Conservation (phyloP, 2,888 invertebrate species). For the Lochmaea crataegi region DNA sequence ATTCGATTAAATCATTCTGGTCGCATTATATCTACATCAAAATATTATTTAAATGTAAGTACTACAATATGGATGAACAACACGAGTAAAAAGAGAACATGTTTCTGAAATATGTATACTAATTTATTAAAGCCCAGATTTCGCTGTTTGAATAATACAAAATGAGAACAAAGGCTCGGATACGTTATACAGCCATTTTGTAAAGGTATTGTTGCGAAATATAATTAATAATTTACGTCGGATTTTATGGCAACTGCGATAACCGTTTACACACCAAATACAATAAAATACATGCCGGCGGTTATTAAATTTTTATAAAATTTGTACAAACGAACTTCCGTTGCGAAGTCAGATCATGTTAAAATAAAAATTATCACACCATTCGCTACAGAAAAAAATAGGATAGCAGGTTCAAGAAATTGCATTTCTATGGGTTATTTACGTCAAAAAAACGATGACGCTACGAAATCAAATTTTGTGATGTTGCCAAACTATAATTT, state of each 20-base stretch:
- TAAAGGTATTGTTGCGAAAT: constrained; percentile 20
- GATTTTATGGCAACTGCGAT: constrained; percentile 20
- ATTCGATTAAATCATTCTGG: no score
- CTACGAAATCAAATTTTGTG: no score
- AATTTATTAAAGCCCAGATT: constrained; percentile 17
- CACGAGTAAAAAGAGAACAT: neutral
- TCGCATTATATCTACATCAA: neutral
- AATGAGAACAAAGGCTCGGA: constrained; percentile 21
- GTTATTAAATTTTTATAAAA: constrained; percentile 28
- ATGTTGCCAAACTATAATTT: no score
- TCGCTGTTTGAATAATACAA: constrained; percentile 19
- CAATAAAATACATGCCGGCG: constrained; percentile 27
- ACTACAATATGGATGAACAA: neutral
- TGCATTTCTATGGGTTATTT: no score
- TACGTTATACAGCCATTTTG: constrained; percentile 10
- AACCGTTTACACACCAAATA: constrained; percentile 30
- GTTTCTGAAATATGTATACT: constrained; percentile 8
- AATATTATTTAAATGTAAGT: neutral
- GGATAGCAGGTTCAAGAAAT: no score
- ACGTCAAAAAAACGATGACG: no score
- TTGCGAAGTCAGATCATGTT: neutral
- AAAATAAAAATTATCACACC: no score
- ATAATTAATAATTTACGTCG: constrained; percentile 34
- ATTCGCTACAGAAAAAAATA: no score
- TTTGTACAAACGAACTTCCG: constrained; percentile 21